Percentiles rank a stretch among this genome's conserved stretches.
These are phyloP conservation scores for Drosophila austrosaltans DNA, from an alignment of 2,888 invertebrate species.

Conservation along the genomic window DNA sequence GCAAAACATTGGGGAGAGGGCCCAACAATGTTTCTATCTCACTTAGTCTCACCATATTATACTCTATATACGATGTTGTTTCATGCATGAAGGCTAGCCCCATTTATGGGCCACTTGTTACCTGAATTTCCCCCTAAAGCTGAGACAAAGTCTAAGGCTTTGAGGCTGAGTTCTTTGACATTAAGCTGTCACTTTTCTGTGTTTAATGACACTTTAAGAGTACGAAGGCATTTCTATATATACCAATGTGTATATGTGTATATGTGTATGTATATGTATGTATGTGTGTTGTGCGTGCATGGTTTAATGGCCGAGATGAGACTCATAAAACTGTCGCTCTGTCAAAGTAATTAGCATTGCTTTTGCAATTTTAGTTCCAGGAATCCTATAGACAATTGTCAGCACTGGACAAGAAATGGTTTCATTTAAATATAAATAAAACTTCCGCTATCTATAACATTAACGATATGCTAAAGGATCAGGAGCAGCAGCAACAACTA, in stretches of 20 bases:
- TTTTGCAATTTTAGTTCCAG: slow-evolving; percentile 52
- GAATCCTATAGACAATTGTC: slow-evolving; percentile 67
- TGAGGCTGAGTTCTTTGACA: slow-evolving; percentile 44
- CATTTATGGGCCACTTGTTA: slow-evolving; percentile 77
- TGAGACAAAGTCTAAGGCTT: slow-evolving; percentile 31
- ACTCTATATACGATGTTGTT: slow-evolving; percentile 36
- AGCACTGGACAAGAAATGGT: slow-evolving; percentile 43
- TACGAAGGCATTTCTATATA: slow-evolving; percentile 42
- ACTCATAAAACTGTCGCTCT: slow-evolving; percentile 35
- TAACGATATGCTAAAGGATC: not conserved
- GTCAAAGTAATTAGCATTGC: slow-evolving; percentile 60
- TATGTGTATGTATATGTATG: slow-evolving; percentile 17
- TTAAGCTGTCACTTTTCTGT: slow-evolving; percentile 49
- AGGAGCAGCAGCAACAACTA: slow-evolving; percentile 16
- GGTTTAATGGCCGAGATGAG: slow-evolving; percentile 7
- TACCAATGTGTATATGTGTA: slow-evolving; percentile 1
- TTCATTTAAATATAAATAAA: slow-evolving; percentile 32
- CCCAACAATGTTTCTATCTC: slow-evolving; percentile 13
- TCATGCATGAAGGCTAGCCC: slow-evolving; percentile 51
- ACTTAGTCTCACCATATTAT: not conserved
- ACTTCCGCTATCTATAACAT: not conserved
- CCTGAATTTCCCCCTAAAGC: slow-evolving; percentile 45
- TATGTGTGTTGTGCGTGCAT: slow-evolving; percentile 28
- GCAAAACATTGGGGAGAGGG: slow-evolving; percentile 34
- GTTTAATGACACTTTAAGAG: slow-evolving; percentile 48